Evolutionary conservation across 2,113 vertebrate genomes (phyloP).

Genomic region (Australoheros scitulus): DNA sequence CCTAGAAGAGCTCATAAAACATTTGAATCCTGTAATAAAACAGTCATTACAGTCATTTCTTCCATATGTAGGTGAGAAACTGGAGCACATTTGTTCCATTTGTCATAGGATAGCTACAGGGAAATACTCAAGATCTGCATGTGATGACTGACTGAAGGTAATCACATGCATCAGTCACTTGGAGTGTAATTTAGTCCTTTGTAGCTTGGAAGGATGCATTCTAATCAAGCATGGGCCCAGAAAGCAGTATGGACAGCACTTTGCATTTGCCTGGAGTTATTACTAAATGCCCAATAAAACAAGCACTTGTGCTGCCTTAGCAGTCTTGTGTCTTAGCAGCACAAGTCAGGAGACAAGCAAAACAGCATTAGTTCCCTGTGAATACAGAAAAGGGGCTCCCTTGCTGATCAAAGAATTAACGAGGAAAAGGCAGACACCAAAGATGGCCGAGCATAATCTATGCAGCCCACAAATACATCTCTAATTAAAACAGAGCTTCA

Average conservation of each 20-base stretch:
- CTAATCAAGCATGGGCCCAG: conserved; percentile 10
- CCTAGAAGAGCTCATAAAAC: conserved; percentile 7
- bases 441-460: conserved; percentile 36
- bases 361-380: conserved; percentile 39
- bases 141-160: conserved; percentile 13
- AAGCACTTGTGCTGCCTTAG: conserved; percentile 24
- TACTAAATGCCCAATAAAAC: conserved; percentile 36
- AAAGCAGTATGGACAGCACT: conserved; percentile 18
- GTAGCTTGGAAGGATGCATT: neutral
- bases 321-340: conserved; percentile 6
- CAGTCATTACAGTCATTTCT: neutral
- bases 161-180: neutral
- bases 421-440: conserved; percentile 22
- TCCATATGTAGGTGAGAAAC: neutral
- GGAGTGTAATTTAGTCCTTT: neutral
- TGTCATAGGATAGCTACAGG: neutral
- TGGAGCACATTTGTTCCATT: conserved; percentile 6
- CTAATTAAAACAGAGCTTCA: conserved; percentile 52
- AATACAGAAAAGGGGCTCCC: conserved; percentile 34
- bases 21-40: conserved; percentile 1
- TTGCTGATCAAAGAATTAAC: conserved; percentile 50
- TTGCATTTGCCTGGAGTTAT: conserved; percentile 32
- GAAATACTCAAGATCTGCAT: conserved; percentile 18
- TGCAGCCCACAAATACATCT: conserved; percentile 50
- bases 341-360: conserved; percentile 20